Evolutionary conservation across 2,888 invertebrate genomes (phyloP).

Genomic region (Agelastica alni): DNA sequence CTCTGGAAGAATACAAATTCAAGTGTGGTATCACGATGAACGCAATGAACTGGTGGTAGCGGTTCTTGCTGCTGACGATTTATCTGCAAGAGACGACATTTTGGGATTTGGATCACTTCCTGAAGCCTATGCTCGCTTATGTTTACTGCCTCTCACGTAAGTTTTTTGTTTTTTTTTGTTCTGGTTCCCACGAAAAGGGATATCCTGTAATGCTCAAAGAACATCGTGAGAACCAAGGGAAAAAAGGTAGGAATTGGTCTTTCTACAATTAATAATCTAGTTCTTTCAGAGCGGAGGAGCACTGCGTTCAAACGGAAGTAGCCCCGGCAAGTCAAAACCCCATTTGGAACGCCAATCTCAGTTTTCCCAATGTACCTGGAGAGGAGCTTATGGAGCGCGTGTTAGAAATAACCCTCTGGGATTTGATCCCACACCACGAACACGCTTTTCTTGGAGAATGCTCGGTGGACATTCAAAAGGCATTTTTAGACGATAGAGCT

Average conservation of each 20-base stretch:
- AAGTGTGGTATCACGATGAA: slow-evolving; percentile 87
- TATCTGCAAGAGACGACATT: slow-evolving; percentile 77
- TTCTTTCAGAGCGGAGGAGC: slow-evolving; percentile 73
- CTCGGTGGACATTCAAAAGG: slow-evolving; percentile 79
- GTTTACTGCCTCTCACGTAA: slow-evolving; percentile 80
- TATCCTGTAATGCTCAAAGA: no score
- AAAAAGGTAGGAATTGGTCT: no score
- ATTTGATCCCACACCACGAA: slow-evolving; percentile 80
- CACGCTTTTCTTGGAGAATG: slow-evolving; percentile 82
- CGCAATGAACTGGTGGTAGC: slow-evolving; percentile 82
- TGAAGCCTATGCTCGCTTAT: slow-evolving; percentile 83
- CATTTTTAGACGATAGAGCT: slow-evolving; percentile 84
- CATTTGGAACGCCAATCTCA: slow-evolving; percentile 90
- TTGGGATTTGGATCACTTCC: slow-evolving; percentile 77
- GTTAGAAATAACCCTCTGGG: slow-evolving; percentile 88
- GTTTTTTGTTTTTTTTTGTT: no score
- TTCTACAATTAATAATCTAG: no score
- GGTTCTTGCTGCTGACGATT: slow-evolving; percentile 83
- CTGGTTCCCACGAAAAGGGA: no score
- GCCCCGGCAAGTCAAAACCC: slow-evolving; percentile 87
- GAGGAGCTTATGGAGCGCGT: slow-evolving; percentile 79
- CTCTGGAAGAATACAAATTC: slow-evolving; percentile 81
- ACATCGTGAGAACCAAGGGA: no score
- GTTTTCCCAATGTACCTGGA: slow-evolving; percentile 77
- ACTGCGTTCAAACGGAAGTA: slow-evolving; percentile 80